Evolutionary conservation across 2,888 invertebrate species (phyloP).

Genomic region (Boloria selene): DNA sequence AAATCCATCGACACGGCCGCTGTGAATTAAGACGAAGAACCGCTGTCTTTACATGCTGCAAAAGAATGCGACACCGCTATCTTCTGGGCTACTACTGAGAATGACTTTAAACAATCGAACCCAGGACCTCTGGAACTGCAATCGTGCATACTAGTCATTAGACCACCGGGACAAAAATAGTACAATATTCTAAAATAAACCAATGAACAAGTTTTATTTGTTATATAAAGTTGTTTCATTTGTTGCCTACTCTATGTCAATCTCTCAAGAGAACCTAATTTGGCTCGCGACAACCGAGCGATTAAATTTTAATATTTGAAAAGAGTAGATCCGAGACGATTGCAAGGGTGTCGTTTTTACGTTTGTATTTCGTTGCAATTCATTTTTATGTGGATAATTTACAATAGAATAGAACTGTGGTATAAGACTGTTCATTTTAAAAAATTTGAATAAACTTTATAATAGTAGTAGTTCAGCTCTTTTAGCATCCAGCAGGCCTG

Average conservation of each 20-base stretch:
- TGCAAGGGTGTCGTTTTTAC: slow-evolving; percentile 65
- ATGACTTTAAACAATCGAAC: no score
- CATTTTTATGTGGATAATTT: slow-evolving; percentile 41
- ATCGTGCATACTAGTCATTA: no score
- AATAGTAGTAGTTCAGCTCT: no score
- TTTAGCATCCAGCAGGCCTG: no score
- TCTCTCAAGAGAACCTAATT: slow-evolving; percentile 79
- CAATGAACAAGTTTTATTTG: background rate
- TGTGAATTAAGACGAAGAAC: no score
- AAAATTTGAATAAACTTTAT: background rate
- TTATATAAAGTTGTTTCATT: background rate
- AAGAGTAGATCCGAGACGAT: slow-evolving; percentile 63
- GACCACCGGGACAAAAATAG: no score
- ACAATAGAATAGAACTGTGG: background rate
- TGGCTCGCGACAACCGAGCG: slow-evolving; percentile 81
- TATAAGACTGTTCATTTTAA: slow-evolving; percentile 2
- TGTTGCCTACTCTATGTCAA: slow-evolving; percentile 30
- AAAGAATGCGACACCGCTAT: no score
- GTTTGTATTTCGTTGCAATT: slow-evolving; percentile 59
- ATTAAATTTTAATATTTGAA: slow-evolving; percentile 84
- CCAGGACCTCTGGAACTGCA: no score
- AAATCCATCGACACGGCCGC: no score
- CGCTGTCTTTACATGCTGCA: no score
- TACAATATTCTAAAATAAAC: background rate
- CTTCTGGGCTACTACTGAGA: no score